These are phyloP conservation scores for Rhamphomyia laevipes DNA, from an alignment of 2,888 invertebrate species.

Conservation along the genomic window DNA sequence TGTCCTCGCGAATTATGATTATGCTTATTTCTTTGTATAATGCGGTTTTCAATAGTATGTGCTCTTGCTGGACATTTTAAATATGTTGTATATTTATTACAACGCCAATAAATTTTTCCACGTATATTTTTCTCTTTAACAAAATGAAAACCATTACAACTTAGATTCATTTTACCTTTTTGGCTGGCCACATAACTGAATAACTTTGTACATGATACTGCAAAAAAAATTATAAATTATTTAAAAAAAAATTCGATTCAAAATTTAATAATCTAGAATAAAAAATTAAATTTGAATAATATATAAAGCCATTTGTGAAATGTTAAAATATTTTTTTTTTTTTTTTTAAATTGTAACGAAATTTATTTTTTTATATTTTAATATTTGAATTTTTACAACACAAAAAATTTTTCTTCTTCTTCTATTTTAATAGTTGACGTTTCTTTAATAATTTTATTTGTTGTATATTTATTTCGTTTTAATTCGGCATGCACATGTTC, in stretches of 20 bases:
- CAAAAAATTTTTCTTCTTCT: background rate
- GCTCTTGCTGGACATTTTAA: slow-evolving; percentile 31
- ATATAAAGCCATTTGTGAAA: background rate
- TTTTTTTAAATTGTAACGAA: background rate
- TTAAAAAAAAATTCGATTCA: no score
- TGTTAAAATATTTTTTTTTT: background rate
- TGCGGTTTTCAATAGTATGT: slow-evolving; percentile 26
- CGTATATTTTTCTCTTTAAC: slow-evolving; percentile 32
- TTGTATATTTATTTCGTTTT: slow-evolving; percentile 35
- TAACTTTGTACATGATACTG: no score
- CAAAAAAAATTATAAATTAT: background rate
- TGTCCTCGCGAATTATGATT: slow-evolving; percentile 24
- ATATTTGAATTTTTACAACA: background rate
- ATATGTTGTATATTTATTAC: slow-evolving; percentile 33
- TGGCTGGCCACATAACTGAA: slow-evolving; percentile 24
- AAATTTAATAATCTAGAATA: background rate
- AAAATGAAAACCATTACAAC: slow-evolving; percentile 28
- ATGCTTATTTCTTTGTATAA: slow-evolving; percentile 28
- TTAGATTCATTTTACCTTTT: slow-evolving; percentile 30
- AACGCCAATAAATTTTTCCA: slow-evolving; percentile 35
- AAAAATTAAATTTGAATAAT: background rate
- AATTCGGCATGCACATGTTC: slow-evolving; percentile 36
- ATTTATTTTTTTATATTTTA: background rate
- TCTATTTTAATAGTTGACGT: background rate
- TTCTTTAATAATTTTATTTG: slow-evolving; percentile 20